Evolutionary conservation across 2,113 vertebrate species (phyloP), one percentile per base, ranked within the genome.

Genomic region (Polyodon spathula): DNA sequence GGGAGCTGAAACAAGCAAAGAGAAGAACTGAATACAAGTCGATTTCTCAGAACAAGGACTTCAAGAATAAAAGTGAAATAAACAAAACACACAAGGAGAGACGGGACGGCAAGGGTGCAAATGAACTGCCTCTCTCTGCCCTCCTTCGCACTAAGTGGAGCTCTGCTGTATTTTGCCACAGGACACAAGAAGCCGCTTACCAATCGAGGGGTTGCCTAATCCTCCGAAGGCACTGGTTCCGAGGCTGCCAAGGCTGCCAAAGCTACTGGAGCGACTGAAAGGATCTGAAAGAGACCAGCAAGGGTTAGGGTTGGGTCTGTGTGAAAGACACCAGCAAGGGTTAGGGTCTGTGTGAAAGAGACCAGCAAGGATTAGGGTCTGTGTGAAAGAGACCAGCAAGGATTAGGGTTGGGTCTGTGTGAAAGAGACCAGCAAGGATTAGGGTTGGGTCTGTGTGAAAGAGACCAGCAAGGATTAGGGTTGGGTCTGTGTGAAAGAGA

Each of bases 161-260:
- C 71, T 78, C 66, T 70, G 78, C 81, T 79, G 69, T 73, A 66
- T 62, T 71, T 65, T 78, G 71, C 84, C 84, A 78, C 83, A 84
- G 81, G 85, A 79, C 82, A 63, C 77, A 76, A 82, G 82, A 79
- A 76, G 85, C 86, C 86, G 92, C 94, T 97, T 89, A 99, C 96
- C 92, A 85, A 97, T 92, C 74, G 92, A 74, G 72, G 94, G 95
- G 92, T 94, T 93, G 90, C 94, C 94, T 88, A 99, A 93, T 90
- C 94, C 96, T 86, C 95, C 95, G 78, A 99, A 99, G 88, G 96
- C 95, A 81, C 92, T 92, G 91, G 85, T 93, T 89, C 93, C 92
- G 88, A 98, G 91, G 90, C 92, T 95, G 77, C 92, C 89, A 83
- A 99, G 92, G 89, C 92, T 93, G 82, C 92, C 93, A 76, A 93